Evolutionary conservation across 2,113 vertebrate species (phyloP), one percentile per base, ranked within the genome.

Genomic region (Anser brachyrhynchus): DNA sequence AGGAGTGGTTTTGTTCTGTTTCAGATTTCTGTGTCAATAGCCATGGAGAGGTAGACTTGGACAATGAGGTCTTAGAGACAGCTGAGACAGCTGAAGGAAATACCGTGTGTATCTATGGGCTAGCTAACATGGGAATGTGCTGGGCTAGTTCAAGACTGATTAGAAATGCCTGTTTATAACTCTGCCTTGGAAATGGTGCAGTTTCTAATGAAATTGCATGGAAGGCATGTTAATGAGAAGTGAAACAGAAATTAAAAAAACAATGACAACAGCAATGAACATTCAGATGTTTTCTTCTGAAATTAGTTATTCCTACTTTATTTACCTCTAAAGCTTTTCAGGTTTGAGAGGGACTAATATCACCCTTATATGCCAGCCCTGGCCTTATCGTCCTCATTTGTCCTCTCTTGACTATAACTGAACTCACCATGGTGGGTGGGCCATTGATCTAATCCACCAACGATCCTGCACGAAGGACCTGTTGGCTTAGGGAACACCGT

Each of bases 351-450:
- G 52, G 39, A 82, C 8, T 52, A 62, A n/a, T 16, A 7, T 51
- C 11, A 16, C 57, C 9, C 8, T 39, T n/a, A 2, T 14, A 8
- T 39, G 16, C n/a, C 39, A 31, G 31, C 18, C 28, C 29, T 51
- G 44, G 22, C 29, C 57, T 74, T 71, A 13, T 78, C 16, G 80
- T 81, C 19, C 65, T 39, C 44, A 13, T 66, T 70, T 76, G 35
- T 81, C 29, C 35, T 69, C 16, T 72, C 74, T 54, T 1, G 6
- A 1, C 55, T 59, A 2, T 0, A 0, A 8, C 41, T 71, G 81
- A 72, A 6, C 20, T 88, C 26, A 37, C 29, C 43, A 8, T 41
- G 17, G 15, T 31, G 46, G n/a, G 19, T 82, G 22, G 35, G 35
- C 59, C 26, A 4, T 62, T 6, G 12, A 13, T 78, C 16, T 84